Base-by-base conservation (phyloP, 2,888 invertebrate species). In the Polietes domitor region DNA sequence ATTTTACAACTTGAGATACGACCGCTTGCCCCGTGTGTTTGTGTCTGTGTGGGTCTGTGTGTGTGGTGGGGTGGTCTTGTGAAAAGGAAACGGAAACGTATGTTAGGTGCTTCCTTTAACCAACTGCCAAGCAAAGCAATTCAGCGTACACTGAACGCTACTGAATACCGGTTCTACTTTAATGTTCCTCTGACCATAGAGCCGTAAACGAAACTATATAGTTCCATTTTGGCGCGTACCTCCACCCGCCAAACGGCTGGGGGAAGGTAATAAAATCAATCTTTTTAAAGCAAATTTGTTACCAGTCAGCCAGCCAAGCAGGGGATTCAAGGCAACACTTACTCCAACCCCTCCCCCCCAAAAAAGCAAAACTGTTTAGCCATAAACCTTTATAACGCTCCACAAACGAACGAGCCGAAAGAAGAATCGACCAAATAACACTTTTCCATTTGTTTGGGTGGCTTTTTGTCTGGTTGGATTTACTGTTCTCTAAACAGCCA, bases 71-170 rank as follows among this genome's bases (percentile, higher is more conserved):
- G 55, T 4, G 55, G 55, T 15, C n/a, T 47, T 58, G 58, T 58
- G 21, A 77, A 79, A 55, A 88, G 90, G 89, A 90, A 90, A 86
- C 89, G 90, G 90, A 90, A 90, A 89, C 87, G 90, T 88, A 90
- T 88, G 89, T 89, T 89, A 86, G 87, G 88, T 88, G 88, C 88
- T 89, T 90, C 89, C 90, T 87, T 65, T 83, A 77, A 78, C 72
- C 83, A 80, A 78, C 76, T 79, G 50, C 68, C 75, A 47, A 75
- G 71, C 50, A 43, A 32, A 73, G 63, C 61, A 37, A 10, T 37
- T 37, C 72, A 28, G 41, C 58, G 43, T 73, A 79, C 43, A 58
- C 55, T 17, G 70, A 50, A 17, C 32, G 50, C 2, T 61, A 6
- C 47, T 37, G 58, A 63, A 75, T 41, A n/a, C 47, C 4, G n/a